Percentiles rank a stretch among this genome's conserved stretches.
These are phyloP conservation scores for Sarcophilus harrisii DNA, from an alignment of 2,797 vertebrate species.

Conservation along the genomic window DNA sequence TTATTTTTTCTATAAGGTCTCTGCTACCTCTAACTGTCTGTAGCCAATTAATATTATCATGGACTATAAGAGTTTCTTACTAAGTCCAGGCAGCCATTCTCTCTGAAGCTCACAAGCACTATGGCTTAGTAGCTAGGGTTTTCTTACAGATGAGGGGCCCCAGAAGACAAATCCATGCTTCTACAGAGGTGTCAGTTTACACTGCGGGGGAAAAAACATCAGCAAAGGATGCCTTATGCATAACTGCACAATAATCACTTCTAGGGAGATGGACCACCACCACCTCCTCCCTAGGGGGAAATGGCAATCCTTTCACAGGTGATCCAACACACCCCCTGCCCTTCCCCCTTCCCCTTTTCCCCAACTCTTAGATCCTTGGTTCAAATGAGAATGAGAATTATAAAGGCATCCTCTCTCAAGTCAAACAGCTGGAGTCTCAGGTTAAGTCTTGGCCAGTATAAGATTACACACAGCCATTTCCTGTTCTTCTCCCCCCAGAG, in stretches of 20 bases:
- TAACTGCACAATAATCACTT: not conserved
- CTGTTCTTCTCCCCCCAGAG: slow-evolving; percentile 40
- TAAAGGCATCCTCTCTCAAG: not conserved
- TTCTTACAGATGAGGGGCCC: not conserved
- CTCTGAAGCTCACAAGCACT: not conserved
- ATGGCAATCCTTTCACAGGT: not conserved
- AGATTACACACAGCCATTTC: slow-evolving; percentile 51
- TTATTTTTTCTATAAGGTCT: not conserved
- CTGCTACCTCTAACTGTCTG: not conserved
- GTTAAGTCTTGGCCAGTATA: slow-evolving; percentile 42
- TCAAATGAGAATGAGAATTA: not conserved
- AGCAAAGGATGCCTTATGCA: not conserved
- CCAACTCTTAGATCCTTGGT: not conserved
- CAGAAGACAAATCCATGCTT: not conserved
- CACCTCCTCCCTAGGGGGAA: not conserved
- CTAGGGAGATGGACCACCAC: not conserved
- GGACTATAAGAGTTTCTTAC: not conserved
- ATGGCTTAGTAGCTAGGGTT: not conserved
- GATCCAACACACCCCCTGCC: not conserved
- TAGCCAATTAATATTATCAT: not conserved
- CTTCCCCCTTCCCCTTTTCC: not conserved
- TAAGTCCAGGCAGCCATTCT: not conserved
- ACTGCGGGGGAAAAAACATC: not conserved
- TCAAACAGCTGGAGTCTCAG: slow-evolving; percentile 55
- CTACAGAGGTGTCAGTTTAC: not conserved